Percentiles rank a stretch among this genome's conserved stretches.
These are phyloP conservation scores for Myrmecobius fasciatus DNA, from an alignment of 2,113 vertebrate genomes.

Conservation along the genomic window DNA sequence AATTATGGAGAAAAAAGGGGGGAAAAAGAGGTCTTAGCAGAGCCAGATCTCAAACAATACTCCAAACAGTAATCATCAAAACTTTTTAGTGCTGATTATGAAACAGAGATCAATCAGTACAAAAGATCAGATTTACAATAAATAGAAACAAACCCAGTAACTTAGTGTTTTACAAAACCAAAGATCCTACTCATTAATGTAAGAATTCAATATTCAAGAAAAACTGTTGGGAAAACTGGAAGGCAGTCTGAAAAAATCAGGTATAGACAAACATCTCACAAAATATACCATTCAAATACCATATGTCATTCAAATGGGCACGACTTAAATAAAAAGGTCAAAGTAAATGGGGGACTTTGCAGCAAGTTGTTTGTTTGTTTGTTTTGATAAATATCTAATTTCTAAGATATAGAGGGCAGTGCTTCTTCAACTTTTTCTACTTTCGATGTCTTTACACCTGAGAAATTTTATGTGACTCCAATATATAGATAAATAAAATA, in stretches of 20 bases:
- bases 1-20: neutral
- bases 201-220: neutral
- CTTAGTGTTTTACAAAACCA: neutral
- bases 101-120: neutral
- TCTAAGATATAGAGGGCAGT: neutral
- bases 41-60: neutral
- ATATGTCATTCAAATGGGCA: neutral
- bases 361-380: neutral
- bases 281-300: neutral
- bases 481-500: too few relatives aligned
- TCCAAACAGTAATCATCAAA: neutral
- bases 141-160: neutral
- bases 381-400: neutral
- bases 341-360: neutral
- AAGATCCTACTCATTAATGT: neutral
- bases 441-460: too few relatives aligned
- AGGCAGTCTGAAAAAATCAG: neutral
- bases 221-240: neutral
- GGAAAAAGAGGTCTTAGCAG: neutral
- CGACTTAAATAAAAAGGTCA: neutral
- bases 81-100: neutral
- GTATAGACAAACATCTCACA: neutral
- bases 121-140: neutral
- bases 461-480: too few relatives aligned
- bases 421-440: too few relatives aligned